Evolutionary conservation across 2,113 vertebrate genomes (phyloP).

Genomic region (Mixornis gularis): DNA sequence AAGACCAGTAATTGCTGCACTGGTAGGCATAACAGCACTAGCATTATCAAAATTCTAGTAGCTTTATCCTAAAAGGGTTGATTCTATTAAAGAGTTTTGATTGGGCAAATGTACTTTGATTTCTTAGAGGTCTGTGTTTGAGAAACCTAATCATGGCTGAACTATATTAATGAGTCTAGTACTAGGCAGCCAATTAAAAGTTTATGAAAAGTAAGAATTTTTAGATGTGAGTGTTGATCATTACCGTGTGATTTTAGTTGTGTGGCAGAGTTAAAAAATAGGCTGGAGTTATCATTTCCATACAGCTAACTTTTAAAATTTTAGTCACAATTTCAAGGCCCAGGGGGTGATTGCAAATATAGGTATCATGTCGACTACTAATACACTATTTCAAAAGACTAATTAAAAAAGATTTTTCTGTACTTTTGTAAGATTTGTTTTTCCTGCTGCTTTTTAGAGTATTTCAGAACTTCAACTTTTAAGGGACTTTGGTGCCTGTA

Average conservation of each 20-base stretch:
- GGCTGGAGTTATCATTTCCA: not conserved
- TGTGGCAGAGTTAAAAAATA: not conserved
- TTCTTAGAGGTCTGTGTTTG: not conserved
- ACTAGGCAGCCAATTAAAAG: not conserved
- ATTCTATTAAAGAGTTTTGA: not conserved
- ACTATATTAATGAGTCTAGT: not conserved
- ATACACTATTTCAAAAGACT: not conserved
- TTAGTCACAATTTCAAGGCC: not conserved
- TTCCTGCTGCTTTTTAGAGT: not conserved
- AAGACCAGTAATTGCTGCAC: not conserved
- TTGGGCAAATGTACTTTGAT: not conserved
- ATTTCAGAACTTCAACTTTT: not conserved
- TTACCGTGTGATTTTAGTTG: not conserved
- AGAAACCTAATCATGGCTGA: not conserved
- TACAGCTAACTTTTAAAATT: not conserved
- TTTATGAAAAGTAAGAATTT: not conserved
- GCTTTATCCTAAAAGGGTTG: not conserved
- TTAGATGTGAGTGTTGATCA: not conserved
- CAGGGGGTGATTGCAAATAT: not conserved
- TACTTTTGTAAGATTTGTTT: not conserved
- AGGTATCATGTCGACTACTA: not conserved
- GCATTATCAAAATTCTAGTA: not conserved
- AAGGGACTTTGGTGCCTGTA: not conserved
- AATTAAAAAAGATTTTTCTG: not conserved
- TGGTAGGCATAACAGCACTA: not conserved